A percentile compares a stretch with the other conserved stretches of the same genome.
Evolutionary conservation across 2,113 vertebrate species (phyloP).

Genomic region (Cranoglanis bouderius): DNA sequence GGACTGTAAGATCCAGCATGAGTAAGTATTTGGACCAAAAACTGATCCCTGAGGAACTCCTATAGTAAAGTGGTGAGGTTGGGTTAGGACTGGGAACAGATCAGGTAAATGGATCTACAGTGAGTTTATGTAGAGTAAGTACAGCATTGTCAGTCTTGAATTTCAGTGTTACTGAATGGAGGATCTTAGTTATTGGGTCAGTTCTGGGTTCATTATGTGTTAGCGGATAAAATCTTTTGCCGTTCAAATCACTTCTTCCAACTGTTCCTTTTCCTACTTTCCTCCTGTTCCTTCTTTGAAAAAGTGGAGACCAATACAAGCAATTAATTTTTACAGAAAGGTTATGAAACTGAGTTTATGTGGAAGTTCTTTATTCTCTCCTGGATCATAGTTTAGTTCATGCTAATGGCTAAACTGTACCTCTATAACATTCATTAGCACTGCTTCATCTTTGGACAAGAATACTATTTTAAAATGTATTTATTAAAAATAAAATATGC

Average conservation of each 20-base stretch:
- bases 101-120: not conserved
- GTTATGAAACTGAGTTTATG: no score
- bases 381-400: not conserved
- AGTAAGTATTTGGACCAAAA: not conserved
- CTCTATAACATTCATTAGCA: not conserved
- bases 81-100: not conserved
- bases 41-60: not conserved
- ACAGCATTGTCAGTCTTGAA: not conserved
- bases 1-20: not conserved
- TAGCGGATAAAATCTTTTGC: not conserved
- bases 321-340: not conserved
- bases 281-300: no score
- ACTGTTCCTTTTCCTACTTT: not conserved
- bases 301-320: not conserved
- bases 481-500: not conserved
- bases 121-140: not conserved
- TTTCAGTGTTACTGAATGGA: not conserved
- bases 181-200: not conserved
- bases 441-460: not conserved
- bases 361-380: not conserved
- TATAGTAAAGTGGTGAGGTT: not conserved
- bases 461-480: not conserved
- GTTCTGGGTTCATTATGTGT: not conserved
- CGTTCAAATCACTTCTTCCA: not conserved
- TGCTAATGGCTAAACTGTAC: not conserved